A percentile compares a stretch with the other conserved stretches of the same genome.
Conservation (phyloP, 2,113 vertebrate species). For the Quiscalus mexicanus region DNA sequence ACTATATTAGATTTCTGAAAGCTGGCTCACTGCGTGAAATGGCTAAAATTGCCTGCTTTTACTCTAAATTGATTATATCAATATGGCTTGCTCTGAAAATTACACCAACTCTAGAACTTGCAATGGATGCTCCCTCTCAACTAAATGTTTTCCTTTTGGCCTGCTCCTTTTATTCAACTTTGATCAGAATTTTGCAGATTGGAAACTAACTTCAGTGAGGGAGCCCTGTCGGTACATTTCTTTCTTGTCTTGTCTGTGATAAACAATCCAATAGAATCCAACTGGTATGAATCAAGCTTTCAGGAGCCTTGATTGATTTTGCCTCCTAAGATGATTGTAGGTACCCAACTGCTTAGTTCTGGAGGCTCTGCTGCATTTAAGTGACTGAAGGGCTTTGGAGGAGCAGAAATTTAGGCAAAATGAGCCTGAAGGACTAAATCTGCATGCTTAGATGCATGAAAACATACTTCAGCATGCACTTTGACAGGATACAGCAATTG, state of each 20-base stretch:
- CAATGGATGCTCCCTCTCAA: background rate
- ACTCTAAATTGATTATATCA: slow-evolving; percentile 25
- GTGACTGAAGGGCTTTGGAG: background rate
- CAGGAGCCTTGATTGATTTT: background rate
- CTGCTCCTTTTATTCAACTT: background rate
- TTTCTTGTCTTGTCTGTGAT: background rate
- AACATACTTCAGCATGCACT: background rate
- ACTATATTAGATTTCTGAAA: slow-evolving; percentile 55
- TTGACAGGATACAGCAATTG: background rate
- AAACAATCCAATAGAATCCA: background rate
- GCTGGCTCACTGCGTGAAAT: slow-evolving; percentile 3
- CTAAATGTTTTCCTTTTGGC: background rate
- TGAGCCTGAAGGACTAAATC: background rate
- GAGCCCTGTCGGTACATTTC: background rate
- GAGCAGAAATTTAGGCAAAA: background rate
- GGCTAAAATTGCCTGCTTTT: slow-evolving; percentile 21
- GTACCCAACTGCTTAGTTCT: background rate
- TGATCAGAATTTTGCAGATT: background rate
- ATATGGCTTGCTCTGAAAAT: slow-evolving; percentile 10
- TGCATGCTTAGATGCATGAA: background rate
- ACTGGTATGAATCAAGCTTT: background rate
- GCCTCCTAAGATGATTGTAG: background rate
- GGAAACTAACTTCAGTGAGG: background rate
- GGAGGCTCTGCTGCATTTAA: background rate
- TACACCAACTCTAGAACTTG: background rate